A percentile compares a stretch with the other conserved stretches of the same genome.
Conservation (phyloP, 2,797 vertebrate species). For the Perdix hodgsoniae region DNA sequence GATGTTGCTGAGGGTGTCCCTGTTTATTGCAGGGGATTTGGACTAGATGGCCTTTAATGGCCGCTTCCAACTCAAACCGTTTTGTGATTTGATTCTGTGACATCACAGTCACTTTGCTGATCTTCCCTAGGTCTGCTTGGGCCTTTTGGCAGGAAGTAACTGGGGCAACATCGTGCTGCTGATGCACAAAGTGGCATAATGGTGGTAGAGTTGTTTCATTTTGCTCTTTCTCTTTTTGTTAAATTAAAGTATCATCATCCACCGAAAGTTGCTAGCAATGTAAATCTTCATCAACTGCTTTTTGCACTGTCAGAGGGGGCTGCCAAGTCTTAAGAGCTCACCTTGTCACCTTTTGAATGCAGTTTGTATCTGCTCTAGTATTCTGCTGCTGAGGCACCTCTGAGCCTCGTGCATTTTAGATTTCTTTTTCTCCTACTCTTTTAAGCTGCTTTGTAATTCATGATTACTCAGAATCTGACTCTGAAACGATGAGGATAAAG, state of each 20-base stretch:
- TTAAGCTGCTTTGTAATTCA: not conserved
- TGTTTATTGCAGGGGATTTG: too few relatives aligned
- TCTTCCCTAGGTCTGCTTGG: not conserved
- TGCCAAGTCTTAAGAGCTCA: not conserved
- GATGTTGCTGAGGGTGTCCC: too few relatives aligned
- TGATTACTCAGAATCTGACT: not conserved
- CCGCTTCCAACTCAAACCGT: too few relatives aligned
- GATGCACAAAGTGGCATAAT: not conserved
- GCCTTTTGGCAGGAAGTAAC: not conserved
- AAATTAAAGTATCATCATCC: not conserved
- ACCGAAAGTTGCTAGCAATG: not conserved
- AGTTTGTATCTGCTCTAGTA: not conserved
- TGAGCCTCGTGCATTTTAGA: not conserved
- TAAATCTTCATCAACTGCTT: not conserved
- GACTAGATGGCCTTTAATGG: too few relatives aligned
- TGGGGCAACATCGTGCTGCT: not conserved
- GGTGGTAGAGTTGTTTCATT: not conserved
- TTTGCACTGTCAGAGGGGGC: not conserved
- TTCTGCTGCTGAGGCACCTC: not conserved
- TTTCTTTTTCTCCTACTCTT: not conserved
- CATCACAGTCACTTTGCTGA: not conserved
- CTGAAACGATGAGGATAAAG: not conserved
- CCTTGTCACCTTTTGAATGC: not conserved
- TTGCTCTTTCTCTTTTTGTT: not conserved
- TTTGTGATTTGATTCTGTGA: too few relatives aligned